phyloP scores from a whole-genome alignment of 2,888 invertebrate genomes.

The Esperia sulphurella region DNA sequence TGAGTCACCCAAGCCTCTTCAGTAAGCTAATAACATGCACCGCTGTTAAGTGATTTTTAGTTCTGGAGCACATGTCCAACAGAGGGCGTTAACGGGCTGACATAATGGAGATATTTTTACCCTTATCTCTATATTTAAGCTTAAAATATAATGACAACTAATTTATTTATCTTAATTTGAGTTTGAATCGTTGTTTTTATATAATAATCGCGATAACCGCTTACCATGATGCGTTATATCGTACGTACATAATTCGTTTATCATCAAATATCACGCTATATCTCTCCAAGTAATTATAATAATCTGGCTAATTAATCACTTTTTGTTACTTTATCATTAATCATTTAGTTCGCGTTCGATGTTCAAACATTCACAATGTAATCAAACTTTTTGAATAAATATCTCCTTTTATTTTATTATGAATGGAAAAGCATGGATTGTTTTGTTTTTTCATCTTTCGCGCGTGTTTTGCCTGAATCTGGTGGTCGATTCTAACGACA shows the following conservation, averaged over 20 bases:
- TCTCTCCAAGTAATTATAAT: neutral
- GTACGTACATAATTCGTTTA: neutral
- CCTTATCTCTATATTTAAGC: too few species aligned
- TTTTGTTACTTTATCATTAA: neutral
- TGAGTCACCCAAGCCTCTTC: too few species aligned
- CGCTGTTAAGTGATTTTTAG: too few species aligned
- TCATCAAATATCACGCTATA: neutral
- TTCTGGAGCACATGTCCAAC: too few species aligned
- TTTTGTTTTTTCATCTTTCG: neutral
- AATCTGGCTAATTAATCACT: conserved; percentile 4
- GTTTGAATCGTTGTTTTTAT: too few species aligned
- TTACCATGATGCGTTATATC: neutral
- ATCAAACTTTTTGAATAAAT: neutral
- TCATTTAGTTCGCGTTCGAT: neutral
- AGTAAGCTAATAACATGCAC: too few species aligned
- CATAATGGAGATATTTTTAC: too few species aligned
- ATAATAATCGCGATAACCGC: neutral
- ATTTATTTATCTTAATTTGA: neutral
- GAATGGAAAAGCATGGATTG: neutral
- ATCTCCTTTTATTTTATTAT: neutral
- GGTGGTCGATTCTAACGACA: neutral
- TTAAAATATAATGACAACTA: neutral
- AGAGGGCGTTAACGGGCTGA: too few species aligned
- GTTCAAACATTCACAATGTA: conserved; percentile 1
- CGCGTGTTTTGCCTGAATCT: neutral